Base-by-base conservation (phyloP, 2,113 vertebrate species). In the Campylomormyrus numenius region DNA sequence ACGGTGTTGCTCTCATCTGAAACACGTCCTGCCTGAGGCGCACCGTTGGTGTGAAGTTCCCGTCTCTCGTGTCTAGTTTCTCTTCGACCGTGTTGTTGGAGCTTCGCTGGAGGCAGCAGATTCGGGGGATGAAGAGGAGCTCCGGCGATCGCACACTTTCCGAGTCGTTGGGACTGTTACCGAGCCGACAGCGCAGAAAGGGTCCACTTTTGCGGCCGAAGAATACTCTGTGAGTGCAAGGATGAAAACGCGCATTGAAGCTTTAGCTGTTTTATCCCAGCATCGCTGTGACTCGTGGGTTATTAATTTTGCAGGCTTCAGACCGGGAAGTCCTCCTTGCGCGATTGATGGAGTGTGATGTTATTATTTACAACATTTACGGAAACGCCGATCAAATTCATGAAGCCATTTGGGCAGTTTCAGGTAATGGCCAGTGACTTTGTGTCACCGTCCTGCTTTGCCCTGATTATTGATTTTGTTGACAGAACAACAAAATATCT, bases 341-440 rank as follows among this genome's bases (percentile, higher is more conserved):
- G 19, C 95, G 92, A 27, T 93, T 99, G 88, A 92, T 97, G 95
- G 94, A 96, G 6, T 98, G 97, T 83, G 97, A 99, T 0, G 89
- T 98, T 1, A 88, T 99, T 1, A 91, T 99, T 85, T 99, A 98
- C 89, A 97, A 98, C 91, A 96, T 99, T 90, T 96, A 94, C 3
- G 97, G 98, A 91, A 90, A 95, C 90, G 21, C 88, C 0, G 92
- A 93, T 27, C 97, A 98, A 91, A 94, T 96, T 46, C 96, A 97
- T 1, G 98, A 99, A 62, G 98, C 98, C 53, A 88, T 48, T 0
- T 99, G 98, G 98, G 98, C 97, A 13, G 95, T 96, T 56, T 95
- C 96, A 89, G 97, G 98, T 99, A 90, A 91, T 95, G 93, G 90
- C 17, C n/a, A n/a, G 17, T 62, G 19, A n/a, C 5, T 49, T 58